Evolutionary conservation across 1,140 invertebrate species (phyloP), one percentile per base, ranked within the genome.

Genomic region (Dendrolimus kikuchii): DNA sequence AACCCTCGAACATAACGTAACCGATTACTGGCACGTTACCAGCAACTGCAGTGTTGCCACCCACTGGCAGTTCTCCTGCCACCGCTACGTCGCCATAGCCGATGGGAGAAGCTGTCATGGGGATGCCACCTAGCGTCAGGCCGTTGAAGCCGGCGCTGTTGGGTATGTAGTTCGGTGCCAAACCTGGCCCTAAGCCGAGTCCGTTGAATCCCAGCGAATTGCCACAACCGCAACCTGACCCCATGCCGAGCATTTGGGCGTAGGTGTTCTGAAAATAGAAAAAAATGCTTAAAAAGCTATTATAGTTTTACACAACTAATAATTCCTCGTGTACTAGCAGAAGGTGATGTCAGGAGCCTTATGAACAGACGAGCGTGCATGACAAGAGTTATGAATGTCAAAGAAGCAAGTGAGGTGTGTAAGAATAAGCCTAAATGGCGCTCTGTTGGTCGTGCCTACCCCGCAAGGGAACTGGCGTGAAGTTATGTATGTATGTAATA

Each of bases 11-110:
- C 6, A 68, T 75, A 0, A 84, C 81, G 43, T 70, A 80, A 41
- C 81, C 81, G 57, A 84, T 74, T 0, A 84, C 73, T 54, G 81
- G 81, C 40, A 80, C 72, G 37, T 84, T 77, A 5, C 80, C 80
- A 40, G 62, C 50, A 0, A 80, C 62, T 3, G 68, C 74, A 6
- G 75, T 81, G 0, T 66, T 68, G 4, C 75, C 77, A 43, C 65
- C 69, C 0, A 78, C 75, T 51, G 75, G 75, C 51, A 78, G 56
- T 6, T 76, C 74, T 0, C 75, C 75, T n/a, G 50, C 51, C 1
- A 78, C 61, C 4, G 64, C 53, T 4, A 78, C 65, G 42, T 79
- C 74, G 8, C 74, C 71, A 8, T 67, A 69, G 0, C 69, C 71
- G 5, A 70, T 42, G 5, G 49, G 49, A 2, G 9, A 49, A 8